Base-by-base conservation (phyloP, 2,888 invertebrate species). In the Zygothrica quintamaculata region DNA sequence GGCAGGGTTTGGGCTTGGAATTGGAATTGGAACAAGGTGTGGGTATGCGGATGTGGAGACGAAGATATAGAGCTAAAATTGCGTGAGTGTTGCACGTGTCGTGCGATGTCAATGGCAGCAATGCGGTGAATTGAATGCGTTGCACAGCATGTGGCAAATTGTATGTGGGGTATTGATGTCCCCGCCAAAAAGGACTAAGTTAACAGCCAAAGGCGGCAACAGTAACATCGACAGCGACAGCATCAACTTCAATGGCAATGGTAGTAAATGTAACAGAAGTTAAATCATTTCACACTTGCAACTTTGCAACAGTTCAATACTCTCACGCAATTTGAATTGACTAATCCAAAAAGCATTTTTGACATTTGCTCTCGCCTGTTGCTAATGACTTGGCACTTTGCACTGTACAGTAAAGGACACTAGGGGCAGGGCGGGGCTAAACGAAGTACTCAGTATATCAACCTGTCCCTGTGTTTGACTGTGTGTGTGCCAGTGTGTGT, bases 341-440 rank as follows among this genome's bases (percentile, higher is more conserved):
- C 74, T 85, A 87, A 86, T 87, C 85, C 78, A 78, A 75, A 85
- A 72, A 76, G 74, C 80, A 84, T 76, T 87, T 74, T 81, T 85
- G 85, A 86, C 87, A 75, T 87, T 86, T 85, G 82, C 84, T 74
- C 69, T 75, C 76, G 77, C 78, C 73, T 80, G 72, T 78, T 74
- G 82, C 85, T 86, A 86, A 86, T 86, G 87, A 84, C 78, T 86
- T 84, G 81, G 70, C 81, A 84, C 81, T 77, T 81, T 74, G 71
- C 56, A 48, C 60, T 51, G 56, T 51, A 66, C 59, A 56, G n/a
- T n/a, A 53, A 67, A 66, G 62, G 72, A 61, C 51, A 37, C 11
- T 43, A 33, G 16, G 15, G 12, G n/a, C n/a, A n/a, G 33, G 13
- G 31, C 33, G 26, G 9, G 44, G 29, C 40, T 12, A 13, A 33